These are phyloP conservation scores for Petrocephalus zakoni DNA, from an alignment of 2,113 vertebrate species.

Conservation along the genomic window DNA sequence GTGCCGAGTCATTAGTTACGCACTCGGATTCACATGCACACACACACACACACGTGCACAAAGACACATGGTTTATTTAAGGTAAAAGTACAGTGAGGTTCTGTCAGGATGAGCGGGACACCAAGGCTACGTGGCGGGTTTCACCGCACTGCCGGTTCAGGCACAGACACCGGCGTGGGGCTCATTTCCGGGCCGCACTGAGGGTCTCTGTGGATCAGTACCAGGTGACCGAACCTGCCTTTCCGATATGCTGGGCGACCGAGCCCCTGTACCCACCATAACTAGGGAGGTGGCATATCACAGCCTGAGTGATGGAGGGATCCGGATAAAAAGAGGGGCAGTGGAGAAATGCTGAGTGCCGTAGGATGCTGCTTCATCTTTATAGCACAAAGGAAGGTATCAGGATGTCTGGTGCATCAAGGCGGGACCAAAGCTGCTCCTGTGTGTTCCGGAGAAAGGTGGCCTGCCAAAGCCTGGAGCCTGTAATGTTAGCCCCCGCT, in stretches of 20 bases:
- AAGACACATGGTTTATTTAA: not conserved
- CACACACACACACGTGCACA: not conserved
- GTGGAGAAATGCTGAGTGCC: not conserved
- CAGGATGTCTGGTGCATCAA: not conserved
- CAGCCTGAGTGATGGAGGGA: not conserved
- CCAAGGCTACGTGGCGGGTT: not conserved
- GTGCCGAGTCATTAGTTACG: conserved; percentile 19
- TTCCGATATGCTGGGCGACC: not conserved
- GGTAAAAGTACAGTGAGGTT: not conserved
- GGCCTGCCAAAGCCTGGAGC: not conserved
- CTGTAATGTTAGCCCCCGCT: not conserved
- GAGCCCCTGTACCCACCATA: not conserved
- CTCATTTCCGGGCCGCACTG: not conserved
- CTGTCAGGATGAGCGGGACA: not conserved
- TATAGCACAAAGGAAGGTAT: not conserved
- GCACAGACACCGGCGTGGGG: not conserved
- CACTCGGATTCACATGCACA: not conserved
- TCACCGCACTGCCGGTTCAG: not conserved
- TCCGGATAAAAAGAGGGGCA: too few relatives aligned
- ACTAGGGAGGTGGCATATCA: not conserved
- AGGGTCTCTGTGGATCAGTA: not conserved
- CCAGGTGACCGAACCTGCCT: not conserved
- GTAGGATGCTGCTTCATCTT: not conserved
- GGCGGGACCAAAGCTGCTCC: not conserved
- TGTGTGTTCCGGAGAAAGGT: not conserved